These are phyloP conservation scores for Latrodectus hesperus DNA, from an alignment of 2,888 invertebrate genomes.

Conservation along the genomic window DNA sequence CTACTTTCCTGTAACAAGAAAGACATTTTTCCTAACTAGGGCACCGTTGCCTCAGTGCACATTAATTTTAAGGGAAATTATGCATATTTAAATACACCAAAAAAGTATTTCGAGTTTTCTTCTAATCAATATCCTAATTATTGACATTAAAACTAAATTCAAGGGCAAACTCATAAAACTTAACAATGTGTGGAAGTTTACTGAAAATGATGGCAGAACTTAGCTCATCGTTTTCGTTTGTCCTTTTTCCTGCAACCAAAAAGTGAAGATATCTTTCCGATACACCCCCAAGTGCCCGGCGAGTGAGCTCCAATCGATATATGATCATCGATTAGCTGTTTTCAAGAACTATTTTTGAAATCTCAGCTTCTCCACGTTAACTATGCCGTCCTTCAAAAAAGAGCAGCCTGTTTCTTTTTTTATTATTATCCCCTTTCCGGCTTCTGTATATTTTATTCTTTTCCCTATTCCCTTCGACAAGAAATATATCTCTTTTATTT, in stretches of 20 bases:
- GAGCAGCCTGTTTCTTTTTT: background rate
- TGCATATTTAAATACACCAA: too few species aligned
- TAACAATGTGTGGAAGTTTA: too few species aligned
- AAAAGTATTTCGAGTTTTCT: too few species aligned
- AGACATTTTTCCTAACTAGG: too few species aligned
- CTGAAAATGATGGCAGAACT: too few species aligned
- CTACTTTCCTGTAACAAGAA: too few species aligned
- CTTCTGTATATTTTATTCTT: background rate
- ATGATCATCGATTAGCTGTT: conserved; percentile 50
- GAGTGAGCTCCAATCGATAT: conserved; percentile 22
- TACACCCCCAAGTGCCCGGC: background rate
- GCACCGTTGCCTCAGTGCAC: too few species aligned
- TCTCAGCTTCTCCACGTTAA: conserved; percentile 48
- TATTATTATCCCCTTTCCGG: background rate
- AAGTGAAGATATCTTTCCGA: background rate
- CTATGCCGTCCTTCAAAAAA: conserved; percentile 18
- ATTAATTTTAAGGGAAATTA: too few species aligned
- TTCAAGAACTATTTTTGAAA: conserved; percentile 54
- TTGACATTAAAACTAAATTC: too few species aligned
- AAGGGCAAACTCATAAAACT: too few species aligned
- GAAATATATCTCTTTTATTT: background rate
- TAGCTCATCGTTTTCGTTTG: too few species aligned
- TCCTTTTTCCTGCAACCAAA: background rate
- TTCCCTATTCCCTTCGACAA: background rate
- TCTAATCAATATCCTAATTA: too few species aligned